Conservation (phyloP, 2,797 vertebrate genomes). For the Chlorospingus flavigularis region DNA sequence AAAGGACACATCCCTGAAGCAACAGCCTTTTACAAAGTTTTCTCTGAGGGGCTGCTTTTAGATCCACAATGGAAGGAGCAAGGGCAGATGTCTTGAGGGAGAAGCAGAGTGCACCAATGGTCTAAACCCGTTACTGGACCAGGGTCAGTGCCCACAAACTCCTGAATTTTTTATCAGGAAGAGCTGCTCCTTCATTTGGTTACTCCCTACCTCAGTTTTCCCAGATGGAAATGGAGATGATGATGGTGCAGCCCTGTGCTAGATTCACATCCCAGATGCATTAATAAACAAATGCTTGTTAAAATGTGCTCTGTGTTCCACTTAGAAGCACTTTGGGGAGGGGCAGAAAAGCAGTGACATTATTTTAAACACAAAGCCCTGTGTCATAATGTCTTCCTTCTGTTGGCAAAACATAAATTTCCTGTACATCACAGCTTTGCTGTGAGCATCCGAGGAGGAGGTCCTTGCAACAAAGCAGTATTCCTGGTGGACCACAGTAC, state of each 20-base stretch:
- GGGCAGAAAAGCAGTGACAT: not conserved
- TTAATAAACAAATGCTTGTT: not conserved
- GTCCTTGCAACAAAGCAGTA: not conserved
- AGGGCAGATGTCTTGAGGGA: not conserved
- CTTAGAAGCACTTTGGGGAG: not conserved
- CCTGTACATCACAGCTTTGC: not conserved
- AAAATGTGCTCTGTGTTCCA: not conserved
- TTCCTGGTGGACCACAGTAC: not conserved
- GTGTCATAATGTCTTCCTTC: not conserved
- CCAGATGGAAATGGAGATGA: not conserved
- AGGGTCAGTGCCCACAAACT: not conserved
- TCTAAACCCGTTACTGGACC: not conserved
- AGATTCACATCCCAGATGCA: not conserved
- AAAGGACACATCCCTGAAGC: not conserved
- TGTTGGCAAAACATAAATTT: not conserved
- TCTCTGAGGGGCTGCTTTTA: not conserved
- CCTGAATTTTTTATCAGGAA: not conserved
- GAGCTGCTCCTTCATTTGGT: not conserved
- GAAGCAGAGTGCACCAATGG: fast-evolving
- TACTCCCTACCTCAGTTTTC: conserved; percentile 32
- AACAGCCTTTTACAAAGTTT: not conserved
- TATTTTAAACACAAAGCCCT: not conserved
- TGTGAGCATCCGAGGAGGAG: not conserved
- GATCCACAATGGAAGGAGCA: not conserved
- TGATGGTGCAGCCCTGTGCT: not conserved